Base-by-base conservation (phyloP, 1,140 invertebrate species). In the Metopolophium dirhodum region DNA sequence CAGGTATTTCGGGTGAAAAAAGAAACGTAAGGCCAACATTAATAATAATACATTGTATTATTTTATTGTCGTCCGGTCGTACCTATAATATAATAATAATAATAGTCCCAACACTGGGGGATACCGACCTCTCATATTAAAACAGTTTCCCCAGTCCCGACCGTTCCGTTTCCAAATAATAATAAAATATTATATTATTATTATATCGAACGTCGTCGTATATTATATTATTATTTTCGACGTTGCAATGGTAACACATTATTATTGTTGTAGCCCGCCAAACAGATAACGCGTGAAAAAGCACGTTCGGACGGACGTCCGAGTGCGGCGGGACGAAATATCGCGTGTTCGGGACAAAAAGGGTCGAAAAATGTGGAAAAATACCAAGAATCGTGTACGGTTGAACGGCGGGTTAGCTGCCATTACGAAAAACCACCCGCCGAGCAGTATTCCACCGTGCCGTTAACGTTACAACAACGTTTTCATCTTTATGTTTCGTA, bases 291-390 rank as follows among this genome's bases (percentile, higher is more conserved):
- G n/a, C 51, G 51, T 57, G 87, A 37, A 89, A 89, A 89, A 51
- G 87, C 87, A 89, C 87, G 87, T 89, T 57, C 87, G 87, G 45
- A n/a, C 61, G 61, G 61, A 37, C 49, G 87, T 54, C 49, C 20
- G 30, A 26, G 47, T 37, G 20, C n/a, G 41, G 49, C 20, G 54
- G 87, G 85, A 49, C 47, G n/a, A 87, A 49, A 87, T 49, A 51
- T 47, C 83, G 23, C 23, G 45, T 49, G 47, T 35, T n/a, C 20
- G 1, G 87, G 54, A 89, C n/a, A 57, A 89, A 54, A 89, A 26
- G 49, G 87, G n/a, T 49, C 45, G 11, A 77, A 77, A 77, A 77
- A 77, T 18, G 47, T 45, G 35, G 87, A 54, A 89, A 51, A 54
- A 89, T 37, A 87, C 45, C 30, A 85, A 41, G 37, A 83, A 83